Base-by-base conservation (phyloP, 2,888 invertebrate genomes). In the Pollenia labialis region DNA sequence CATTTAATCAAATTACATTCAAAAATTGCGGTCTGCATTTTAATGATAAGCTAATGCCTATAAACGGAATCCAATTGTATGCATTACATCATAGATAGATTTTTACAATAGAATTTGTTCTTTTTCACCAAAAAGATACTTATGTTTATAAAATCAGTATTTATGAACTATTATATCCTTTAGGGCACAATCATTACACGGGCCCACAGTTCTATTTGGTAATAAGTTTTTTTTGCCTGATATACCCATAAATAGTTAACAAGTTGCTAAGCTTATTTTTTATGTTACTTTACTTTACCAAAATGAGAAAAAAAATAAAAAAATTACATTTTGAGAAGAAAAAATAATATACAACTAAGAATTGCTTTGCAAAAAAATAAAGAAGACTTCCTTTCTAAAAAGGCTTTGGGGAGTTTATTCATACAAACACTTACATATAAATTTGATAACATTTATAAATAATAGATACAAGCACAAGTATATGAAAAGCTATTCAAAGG, bases 231-330 rank as follows among this genome's bases (percentile, higher is more conserved):
- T 16, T 62, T 42, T 62, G 9, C 42, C n/a, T 12, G n/a, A 4
- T 40, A 9, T n/a, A 60, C 6, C 2, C n/a, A 23, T 2, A 68
- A 64, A 58, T 58, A 79, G 58, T 69, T 69, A 68, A 44, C 58
- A 79, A 79, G 50, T 69, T 79, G 11, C 40, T 69, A 50, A 69
- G 48, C 68, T 50, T 42, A 42, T 42, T 56, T 62, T 62, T 75
- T 75, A 62, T 64, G 52, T 52, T 50, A 64, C 12, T 64, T 11
- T 46, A 64, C 12, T 16, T 64, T 8, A 18, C 12, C 16, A 46
- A 8, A 32, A 48, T 12, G 0, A n/a, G 50, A 40, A 60, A 32
- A 40, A n/a, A 46, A 46, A 46, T 18, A 64, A 0, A 7, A 12
- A 23, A 62, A 62, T 16, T 62, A 62, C 10, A 62, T 62, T 16